Evolutionary conservation across 2,888 invertebrate genomes (phyloP).

Genomic region (Cephus pygmeus): DNA sequence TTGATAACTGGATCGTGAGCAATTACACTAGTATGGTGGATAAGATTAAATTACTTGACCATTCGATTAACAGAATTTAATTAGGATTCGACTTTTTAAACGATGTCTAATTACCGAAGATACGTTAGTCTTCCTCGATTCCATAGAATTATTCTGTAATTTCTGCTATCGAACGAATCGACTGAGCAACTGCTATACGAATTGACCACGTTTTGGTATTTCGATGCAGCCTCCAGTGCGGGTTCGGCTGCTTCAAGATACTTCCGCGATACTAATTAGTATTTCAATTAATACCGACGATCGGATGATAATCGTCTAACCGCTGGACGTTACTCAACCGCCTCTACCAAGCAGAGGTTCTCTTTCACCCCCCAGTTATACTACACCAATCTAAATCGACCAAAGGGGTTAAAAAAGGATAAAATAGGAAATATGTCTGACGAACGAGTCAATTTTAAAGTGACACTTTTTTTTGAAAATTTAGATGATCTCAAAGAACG

Average conservation of each 20-base stretch:
- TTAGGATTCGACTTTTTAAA: not conserved
- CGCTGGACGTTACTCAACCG: not conserved
- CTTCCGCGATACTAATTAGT: conserved; percentile 1
- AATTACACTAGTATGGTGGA: not conserved
- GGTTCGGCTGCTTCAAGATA: not conserved
- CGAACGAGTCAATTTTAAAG: not conserved
- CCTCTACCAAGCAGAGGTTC: not conserved
- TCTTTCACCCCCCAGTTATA: not conserved
- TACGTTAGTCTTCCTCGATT: not conserved
- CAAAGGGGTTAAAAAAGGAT: not conserved
- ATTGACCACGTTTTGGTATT: not conserved
- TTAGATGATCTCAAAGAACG: not conserved
- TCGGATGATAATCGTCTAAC: conserved; percentile 1
- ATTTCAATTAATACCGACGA: conserved; percentile 2
- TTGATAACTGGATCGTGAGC: not conserved
- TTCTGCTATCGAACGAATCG: not conserved
- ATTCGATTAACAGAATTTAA: not conserved
- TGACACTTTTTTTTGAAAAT: not conserved
- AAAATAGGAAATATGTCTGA: not conserved
- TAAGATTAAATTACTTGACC: not conserved
- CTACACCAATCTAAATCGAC: not conserved
- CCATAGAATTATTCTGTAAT: not conserved
- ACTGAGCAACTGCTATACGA: not conserved
- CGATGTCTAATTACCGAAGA: not conserved
- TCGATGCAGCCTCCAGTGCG: not conserved